Percentiles rank a stretch among this genome's conserved stretches.
These are phyloP conservation scores for Neomonachus schauinslandi DNA, from an alignment of 2,113 vertebrate genomes.

Conservation along the genomic window DNA sequence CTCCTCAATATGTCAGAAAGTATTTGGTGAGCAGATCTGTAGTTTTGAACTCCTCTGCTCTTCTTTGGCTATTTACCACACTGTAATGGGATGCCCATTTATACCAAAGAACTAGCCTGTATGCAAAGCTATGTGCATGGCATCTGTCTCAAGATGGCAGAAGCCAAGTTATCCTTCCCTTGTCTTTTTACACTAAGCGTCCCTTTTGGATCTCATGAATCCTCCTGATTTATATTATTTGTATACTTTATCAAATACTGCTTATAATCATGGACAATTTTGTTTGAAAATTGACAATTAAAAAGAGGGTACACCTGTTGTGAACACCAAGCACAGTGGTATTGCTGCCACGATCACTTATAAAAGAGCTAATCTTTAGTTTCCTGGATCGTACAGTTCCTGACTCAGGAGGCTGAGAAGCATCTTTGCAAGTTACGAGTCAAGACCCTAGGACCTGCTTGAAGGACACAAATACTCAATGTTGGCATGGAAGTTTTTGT, in stretches of 20 bases:
- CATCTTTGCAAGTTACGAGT: neutral
- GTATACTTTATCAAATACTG: neutral
- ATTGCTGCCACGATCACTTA: neutral
- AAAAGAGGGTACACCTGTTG: neutral
- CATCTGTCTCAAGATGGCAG: neutral
- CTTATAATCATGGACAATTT: neutral
- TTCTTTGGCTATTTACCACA: neutral
- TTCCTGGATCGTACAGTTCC: neutral
- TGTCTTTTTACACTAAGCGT: neutral
- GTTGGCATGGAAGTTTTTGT: neutral
- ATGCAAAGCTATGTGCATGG: accelerated
- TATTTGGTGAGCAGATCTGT: neutral
- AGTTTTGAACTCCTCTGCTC: neutral
- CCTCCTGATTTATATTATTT: neutral
- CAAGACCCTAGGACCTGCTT: neutral
- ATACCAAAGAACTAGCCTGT: neutral
- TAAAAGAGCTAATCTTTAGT: neutral
- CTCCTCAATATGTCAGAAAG: neutral
- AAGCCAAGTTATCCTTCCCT: neutral
- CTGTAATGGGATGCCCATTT: neutral
- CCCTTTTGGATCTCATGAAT: neutral
- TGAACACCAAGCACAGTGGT: neutral
- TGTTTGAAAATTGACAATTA: neutral
- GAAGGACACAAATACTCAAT: neutral
- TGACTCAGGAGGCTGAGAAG: neutral